These are phyloP conservation scores for Prostheceraeus crozeri DNA, from an alignment of 2,888 invertebrate genomes.

Conservation along the genomic window DNA sequence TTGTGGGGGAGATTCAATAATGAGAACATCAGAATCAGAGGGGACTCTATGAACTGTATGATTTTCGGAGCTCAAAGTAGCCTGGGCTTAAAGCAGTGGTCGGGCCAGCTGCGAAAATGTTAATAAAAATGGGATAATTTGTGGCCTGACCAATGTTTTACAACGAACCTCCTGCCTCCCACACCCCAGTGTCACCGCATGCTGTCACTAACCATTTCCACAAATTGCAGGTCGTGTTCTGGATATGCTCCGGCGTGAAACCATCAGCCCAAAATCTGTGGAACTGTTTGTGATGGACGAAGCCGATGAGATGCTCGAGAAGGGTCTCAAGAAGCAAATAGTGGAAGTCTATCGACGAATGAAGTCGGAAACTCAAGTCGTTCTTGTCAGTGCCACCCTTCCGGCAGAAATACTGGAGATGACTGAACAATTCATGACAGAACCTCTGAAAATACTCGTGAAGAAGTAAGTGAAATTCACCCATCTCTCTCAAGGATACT, in stretches of 20 bases:
- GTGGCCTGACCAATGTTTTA: too few relatives aligned
- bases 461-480: conserved; percentile 65
- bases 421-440: conserved; percentile 99
- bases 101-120: too few relatives aligned
- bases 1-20: too few relatives aligned
- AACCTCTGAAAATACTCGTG: conserved; percentile 95
- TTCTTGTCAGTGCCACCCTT: conserved; percentile 88
- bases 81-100: too few relatives aligned
- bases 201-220: conserved; percentile 96
- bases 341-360: conserved; percentile 78
- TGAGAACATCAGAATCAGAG: too few relatives aligned
- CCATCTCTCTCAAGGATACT: too few relatives aligned
- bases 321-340: conserved; percentile 92
- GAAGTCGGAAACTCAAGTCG: conserved; percentile 47
- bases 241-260: conserved; percentile 80
- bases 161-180: too few relatives aligned
- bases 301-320: conserved; percentile 98
- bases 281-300: conserved; percentile 96
- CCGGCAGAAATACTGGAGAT: conserved; percentile 98
- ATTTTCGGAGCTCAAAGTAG: too few relatives aligned
- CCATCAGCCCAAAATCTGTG: conserved; percentile 78
- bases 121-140: too few relatives aligned
- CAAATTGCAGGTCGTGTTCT: conserved; percentile 97
- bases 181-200: too few relatives aligned
- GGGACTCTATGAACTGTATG: too few relatives aligned